Percentiles rank a stretch among this genome's conserved stretches.
Conservation (phyloP, 2,113 vertebrate species). For the Canis aureus region DNA sequence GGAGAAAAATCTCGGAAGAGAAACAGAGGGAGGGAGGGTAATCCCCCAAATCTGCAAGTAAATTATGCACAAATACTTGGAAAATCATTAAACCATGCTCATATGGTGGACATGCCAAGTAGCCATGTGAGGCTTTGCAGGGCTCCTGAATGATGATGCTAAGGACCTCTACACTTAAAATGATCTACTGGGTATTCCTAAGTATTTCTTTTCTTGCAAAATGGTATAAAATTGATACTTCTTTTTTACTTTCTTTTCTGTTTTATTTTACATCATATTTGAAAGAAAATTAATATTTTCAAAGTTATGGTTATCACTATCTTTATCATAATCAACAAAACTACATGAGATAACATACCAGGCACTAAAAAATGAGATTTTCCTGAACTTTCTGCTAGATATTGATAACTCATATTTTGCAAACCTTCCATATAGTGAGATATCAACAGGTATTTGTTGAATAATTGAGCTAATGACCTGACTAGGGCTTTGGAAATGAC, state of each 20-base stretch:
- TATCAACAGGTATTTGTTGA: neutral
- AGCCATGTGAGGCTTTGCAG: neutral
- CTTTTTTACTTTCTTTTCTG: neutral
- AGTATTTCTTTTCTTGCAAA: neutral
- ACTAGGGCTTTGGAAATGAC: neutral
- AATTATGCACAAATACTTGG: neutral
- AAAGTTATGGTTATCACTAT: neutral
- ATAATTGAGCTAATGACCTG: neutral
- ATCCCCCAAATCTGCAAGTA: neutral
- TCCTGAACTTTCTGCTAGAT: neutral
- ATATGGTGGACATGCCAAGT: neutral
- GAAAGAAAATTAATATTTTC: neutral
- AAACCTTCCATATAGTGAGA: neutral
- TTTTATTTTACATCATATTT: neutral
- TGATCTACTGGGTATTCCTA: neutral
- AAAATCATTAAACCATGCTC: neutral
- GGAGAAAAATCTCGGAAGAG: neutral
- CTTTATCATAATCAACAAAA: neutral
- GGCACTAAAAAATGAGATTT: neutral
- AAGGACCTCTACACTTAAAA: neutral
- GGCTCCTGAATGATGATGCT: neutral
- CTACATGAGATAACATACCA: neutral
- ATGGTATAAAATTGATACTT: neutral
- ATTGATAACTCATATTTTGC: neutral
- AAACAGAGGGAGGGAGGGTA: neutral